A percentile compares a stretch with the other conserved stretches of the same genome.
Evolutionary conservation across 2,888 invertebrate genomes (phyloP).

Genomic region (Mythimna impura): DNA sequence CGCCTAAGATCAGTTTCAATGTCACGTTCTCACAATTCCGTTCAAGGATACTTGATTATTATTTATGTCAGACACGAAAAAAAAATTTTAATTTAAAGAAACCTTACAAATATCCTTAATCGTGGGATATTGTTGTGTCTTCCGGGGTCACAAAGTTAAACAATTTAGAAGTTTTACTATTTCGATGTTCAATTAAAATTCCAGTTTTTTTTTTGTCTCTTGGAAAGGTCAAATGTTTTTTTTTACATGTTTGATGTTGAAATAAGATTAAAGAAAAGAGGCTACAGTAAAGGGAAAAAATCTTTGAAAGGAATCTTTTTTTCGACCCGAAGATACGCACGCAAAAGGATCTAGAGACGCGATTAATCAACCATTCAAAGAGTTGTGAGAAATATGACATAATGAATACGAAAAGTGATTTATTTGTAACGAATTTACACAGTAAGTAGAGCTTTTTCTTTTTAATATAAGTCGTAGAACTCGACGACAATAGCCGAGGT

Average conservation of each 20-base stretch:
- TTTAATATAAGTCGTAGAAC: slow-evolving; percentile 65
- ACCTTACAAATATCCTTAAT: slow-evolving; percentile 60
- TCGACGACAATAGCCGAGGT: slow-evolving; percentile 64
- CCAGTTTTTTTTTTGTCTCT: slow-evolving; percentile 21
- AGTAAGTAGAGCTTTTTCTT: slow-evolving; percentile 43
- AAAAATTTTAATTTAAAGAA: slow-evolving; percentile 71
- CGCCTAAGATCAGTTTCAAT: slow-evolving; percentile 74
- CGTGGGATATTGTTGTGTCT: slow-evolving; percentile 34
- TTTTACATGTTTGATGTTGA: slow-evolving; percentile 43
- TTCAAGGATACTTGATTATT: slow-evolving; percentile 76
- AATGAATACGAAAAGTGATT: slow-evolving; percentile 44
- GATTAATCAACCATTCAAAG: slow-evolving; percentile 51
- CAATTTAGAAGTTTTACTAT: slow-evolving; percentile 33
- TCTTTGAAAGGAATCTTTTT: slow-evolving; percentile 21
- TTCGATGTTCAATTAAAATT: slow-evolving; percentile 30
- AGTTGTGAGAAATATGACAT: slow-evolving; percentile 38
- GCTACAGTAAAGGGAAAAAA: slow-evolving; percentile 22
- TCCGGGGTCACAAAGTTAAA: slow-evolving; percentile 37
- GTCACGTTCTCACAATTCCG: slow-evolving; percentile 82
- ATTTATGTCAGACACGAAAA: slow-evolving; percentile 75
- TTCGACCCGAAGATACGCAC: slow-evolving; percentile 30
- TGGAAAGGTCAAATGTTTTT: slow-evolving; percentile 44
- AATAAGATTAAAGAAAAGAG: slow-evolving; percentile 34
- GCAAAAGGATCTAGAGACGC: slow-evolving; percentile 22
- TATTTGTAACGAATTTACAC: slow-evolving; percentile 42